Evolutionary conservation across 2,113 vertebrate genomes (phyloP), one percentile per base, ranked within the genome.

Genomic region (Phalacrocorax aristotelis): DNA sequence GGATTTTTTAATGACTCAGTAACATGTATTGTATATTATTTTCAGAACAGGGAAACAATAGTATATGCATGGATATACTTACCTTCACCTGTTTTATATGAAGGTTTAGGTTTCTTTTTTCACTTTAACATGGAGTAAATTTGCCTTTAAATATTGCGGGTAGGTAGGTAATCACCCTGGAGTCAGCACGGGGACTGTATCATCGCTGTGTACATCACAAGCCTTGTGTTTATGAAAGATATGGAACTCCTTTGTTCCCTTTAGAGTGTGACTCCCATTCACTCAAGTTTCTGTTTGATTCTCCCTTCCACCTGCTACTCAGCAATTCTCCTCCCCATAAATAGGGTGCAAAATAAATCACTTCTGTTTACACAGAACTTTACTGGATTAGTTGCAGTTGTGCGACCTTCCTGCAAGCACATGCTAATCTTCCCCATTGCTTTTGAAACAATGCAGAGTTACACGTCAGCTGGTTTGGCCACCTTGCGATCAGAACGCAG

Each of bases 1-100:
- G 11, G 0, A 0, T 1, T 23, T 81, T 72, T 61, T 23, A 52
- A 40, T n/a, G 13, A 38, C 34, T n/a, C 4, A n/a, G 17, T n/a
- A 22, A 79, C 11, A n/a, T 1, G 0, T 46, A 70, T 44, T 51
- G 25, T 21, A 10, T 11, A 54, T 16, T 85, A 10, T 62, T 77
- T 71, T 42, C 60, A 81, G 46, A 90, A 57, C 19, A 75, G 15
- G 15, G 75, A 85, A 66, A 48, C 34, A 69, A 27, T 14, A 26
- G 13, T 10, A 38, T 60, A 38, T 27, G 12, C 14, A 40, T 27
- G 23, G 49, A 52, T 87, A 82, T 51, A 40, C 17, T 69, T 32
- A 46, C 13, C 36, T 46, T 66, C 55, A 70, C 4, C 7, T 20
- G 61, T 58, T 74, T 19, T n/a, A 11, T 26, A 20, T 13, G 22